A percentile compares a stretch with the other conserved stretches of the same genome.
Conservation (phyloP, 2,113 vertebrate species). For the Mungos mungo region DNA sequence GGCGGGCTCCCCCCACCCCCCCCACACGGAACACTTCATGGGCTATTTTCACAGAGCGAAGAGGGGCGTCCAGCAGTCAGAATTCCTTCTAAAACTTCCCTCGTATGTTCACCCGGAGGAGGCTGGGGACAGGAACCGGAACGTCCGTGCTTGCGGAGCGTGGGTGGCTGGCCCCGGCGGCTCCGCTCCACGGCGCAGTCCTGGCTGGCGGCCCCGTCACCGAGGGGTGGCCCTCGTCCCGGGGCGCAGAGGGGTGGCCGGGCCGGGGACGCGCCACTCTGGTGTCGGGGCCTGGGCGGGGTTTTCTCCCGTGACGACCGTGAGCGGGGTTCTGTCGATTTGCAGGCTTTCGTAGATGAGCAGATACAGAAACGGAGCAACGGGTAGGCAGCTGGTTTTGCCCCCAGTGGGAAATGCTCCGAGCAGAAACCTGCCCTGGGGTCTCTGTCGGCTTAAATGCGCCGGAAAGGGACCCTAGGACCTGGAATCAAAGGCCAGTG, state of each 20-base stretch:
- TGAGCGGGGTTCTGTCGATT: background rate
- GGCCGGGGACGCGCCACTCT: background rate
- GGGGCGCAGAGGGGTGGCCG: background rate
- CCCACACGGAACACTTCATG: background rate
- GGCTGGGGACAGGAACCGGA: background rate
- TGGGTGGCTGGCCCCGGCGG: background rate
- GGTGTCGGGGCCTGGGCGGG: background rate
- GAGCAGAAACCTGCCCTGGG: background rate
- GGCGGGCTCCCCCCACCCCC: background rate
- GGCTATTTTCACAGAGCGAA: background rate
- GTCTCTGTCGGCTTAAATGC: conserved; percentile 60
- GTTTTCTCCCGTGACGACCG: conserved; percentile 20
- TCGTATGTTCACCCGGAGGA: background rate
- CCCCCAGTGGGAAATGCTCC: background rate
- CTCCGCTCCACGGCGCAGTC: background rate
- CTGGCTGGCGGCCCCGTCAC: fast-evolving
- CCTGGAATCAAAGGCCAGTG: conserved; percentile 60
- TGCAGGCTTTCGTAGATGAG: background rate
- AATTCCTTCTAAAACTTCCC: background rate
- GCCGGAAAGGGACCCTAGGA: conserved; percentile 21
- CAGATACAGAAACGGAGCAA: background rate
- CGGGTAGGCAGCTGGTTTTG: background rate
- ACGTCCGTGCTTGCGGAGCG: fast-evolving
- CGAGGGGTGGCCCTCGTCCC: background rate
- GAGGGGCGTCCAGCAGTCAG: background rate